Evolutionary conservation across 2,888 invertebrate species (phyloP), one percentile per base, ranked within the genome.

Genomic region (Heliconius ismenius): DNA sequence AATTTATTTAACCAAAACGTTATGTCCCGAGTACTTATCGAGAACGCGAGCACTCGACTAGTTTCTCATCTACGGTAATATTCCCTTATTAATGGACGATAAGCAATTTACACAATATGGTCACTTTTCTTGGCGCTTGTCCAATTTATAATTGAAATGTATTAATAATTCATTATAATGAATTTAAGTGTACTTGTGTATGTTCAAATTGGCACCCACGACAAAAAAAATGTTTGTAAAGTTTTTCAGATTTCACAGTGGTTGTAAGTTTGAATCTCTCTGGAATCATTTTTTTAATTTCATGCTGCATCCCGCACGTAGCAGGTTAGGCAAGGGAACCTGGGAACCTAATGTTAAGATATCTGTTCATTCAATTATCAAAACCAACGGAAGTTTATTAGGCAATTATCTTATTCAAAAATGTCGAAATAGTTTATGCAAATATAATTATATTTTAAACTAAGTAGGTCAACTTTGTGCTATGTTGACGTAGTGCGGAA

Each of bases 21-120:
- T 4, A 28, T 43, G n/a, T 32, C n/a, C 60, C 28, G 60, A 43
- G 62, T 28, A 49, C 43, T 75, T 75, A 62, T n/a, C 26, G 36
- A 54, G 68, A 75, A 69, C 49, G 63, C 49, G 58, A 74, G 58
- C 62, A 26, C 76, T 67, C 32, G 58, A 70, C 28, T 21, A 49
- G 43, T 76, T 58, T 75, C 60, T 74, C 67, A 13, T 28, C 4
- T 62, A 64, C 64, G 64, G 80, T 80, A 80, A 80, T 79, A 82
- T 82, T 80, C 80, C 81, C 69, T 76, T 76, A 65, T 76, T 76
- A 79, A 64, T 43, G 72, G 43, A 54, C 39, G 81, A 81, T 81
- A 81, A 79, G 77, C 64, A 79, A 81, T 79, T 75, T 64, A 36
- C 36, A 60, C 62, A 21, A 58, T n/a, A 76, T 67, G 68, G 36